These are phyloP conservation scores for Podargus strigoides DNA, from an alignment of 2,797 vertebrate species.

Conservation along the genomic window DNA sequence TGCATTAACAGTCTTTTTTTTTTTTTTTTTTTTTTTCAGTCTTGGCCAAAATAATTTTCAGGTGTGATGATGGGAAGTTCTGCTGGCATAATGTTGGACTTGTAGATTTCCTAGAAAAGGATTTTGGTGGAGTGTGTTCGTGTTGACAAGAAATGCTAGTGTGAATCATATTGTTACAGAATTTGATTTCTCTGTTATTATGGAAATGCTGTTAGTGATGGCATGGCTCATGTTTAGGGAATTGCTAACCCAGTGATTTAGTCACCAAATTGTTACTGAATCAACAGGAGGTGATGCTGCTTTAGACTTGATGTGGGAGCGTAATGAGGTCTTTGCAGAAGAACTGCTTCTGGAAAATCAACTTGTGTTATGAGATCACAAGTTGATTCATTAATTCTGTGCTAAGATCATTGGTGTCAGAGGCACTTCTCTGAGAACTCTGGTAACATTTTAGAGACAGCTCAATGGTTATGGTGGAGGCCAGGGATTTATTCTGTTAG, in stretches of 20 bases:
- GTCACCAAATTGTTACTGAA: neutral
- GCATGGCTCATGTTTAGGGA: neutral
- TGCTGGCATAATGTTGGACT: neutral
- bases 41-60: neutral
- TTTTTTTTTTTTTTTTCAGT: neutral
- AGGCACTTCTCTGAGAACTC: neutral
- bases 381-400: neutral
- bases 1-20: neutral
- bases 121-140: neutral
- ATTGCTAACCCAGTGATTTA: neutral
- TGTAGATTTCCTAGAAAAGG: neutral
- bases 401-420: neutral
- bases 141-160: neutral
- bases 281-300: neutral
- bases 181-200: neutral
- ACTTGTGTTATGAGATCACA: neutral
- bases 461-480: neutral
- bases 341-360: neutral
- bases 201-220: neutral
- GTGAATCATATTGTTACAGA: neutral
- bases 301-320: neutral
- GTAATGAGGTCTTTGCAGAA: neutral
- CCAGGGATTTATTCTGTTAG: neutral
- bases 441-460: neutral
- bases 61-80: neutral